Conservation (phyloP, 2,888 invertebrate species). For the Sisyra terminalis region DNA sequence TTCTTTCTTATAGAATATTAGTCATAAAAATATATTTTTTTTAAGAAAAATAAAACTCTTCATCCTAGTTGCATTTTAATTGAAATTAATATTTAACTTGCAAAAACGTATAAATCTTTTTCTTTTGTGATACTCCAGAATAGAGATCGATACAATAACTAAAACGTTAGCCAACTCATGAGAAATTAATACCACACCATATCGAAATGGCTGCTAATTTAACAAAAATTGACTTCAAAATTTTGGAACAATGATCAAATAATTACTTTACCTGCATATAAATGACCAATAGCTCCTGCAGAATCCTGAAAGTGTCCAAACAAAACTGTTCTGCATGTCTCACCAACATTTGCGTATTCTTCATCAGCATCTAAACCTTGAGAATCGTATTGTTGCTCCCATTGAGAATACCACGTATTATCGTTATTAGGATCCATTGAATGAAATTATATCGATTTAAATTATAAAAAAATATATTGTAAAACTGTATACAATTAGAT, state of each 20-base stretch:
- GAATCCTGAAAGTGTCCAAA: slow-evolving; percentile 8
- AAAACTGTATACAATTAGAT: too few relatives aligned
- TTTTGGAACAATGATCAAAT: too few relatives aligned
- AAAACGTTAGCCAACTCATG: not conserved
- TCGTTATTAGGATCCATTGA: slow-evolving; percentile 8
- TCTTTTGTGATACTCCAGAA: not conserved
- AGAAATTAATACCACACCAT: not conserved
- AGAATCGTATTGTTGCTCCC: slow-evolving; percentile 8
- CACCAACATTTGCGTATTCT: slow-evolving; percentile 7
- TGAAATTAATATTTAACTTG: not conserved
- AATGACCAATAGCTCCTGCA: slow-evolving; percentile 7
- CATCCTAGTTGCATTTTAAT: too few relatives aligned
- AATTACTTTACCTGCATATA: slow-evolving; percentile 7
- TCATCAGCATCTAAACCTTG: slow-evolving; percentile 7
- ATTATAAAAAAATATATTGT: too few relatives aligned
- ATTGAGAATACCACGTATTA: slow-evolving; percentile 6
- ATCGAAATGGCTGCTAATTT: not conserved
- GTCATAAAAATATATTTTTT: too few relatives aligned
- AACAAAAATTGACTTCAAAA: not conserved
- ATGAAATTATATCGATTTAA: not conserved
- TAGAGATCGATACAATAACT: not conserved
- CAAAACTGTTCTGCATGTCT: slow-evolving; percentile 5
- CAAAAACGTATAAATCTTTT: not conserved
- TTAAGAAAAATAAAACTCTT: too few relatives aligned
- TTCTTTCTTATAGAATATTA: too few relatives aligned